phyloP scores from a whole-genome alignment of 1,140 invertebrate species.

The Tetranychus urticae region DNA sequence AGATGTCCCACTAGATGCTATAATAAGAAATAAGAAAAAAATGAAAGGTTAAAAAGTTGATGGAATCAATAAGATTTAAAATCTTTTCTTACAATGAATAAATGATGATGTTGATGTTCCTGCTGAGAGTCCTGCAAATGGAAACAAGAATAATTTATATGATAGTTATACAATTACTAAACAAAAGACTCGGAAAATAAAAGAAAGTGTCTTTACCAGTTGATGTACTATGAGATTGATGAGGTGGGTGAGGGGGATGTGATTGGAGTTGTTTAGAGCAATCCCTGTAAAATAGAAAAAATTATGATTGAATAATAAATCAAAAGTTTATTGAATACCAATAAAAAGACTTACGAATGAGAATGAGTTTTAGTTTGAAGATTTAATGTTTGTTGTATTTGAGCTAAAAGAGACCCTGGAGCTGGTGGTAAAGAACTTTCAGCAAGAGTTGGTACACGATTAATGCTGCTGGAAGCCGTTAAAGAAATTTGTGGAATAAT shows the following conservation, averaged over 20 bases:
- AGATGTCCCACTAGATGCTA: too few species aligned
- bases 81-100: neutral
- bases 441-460: neutral
- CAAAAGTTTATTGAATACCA: too few species aligned
- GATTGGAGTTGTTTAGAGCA: too few species aligned
- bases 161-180: neutral
- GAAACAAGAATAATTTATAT: neutral
- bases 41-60: too few species aligned
- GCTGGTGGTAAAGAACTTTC: neutral
- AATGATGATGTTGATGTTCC: neutral
- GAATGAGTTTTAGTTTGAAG: neutral
- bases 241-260: too few species aligned
- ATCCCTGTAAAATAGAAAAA: too few species aligned
- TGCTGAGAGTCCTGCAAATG: neutral
- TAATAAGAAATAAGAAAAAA: too few species aligned
- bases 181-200: neutral
- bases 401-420: neutral
- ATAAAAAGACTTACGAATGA: neutral
- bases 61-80: neutral
- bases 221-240: too few species aligned
- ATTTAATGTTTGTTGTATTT: neutral
- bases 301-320: too few species aligned
- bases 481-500: neutral
- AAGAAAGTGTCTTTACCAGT: neutral
- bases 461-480: neutral